Base-by-base conservation (phyloP, 2,113 vertebrate genomes). In the Nibea coibor region DNA sequence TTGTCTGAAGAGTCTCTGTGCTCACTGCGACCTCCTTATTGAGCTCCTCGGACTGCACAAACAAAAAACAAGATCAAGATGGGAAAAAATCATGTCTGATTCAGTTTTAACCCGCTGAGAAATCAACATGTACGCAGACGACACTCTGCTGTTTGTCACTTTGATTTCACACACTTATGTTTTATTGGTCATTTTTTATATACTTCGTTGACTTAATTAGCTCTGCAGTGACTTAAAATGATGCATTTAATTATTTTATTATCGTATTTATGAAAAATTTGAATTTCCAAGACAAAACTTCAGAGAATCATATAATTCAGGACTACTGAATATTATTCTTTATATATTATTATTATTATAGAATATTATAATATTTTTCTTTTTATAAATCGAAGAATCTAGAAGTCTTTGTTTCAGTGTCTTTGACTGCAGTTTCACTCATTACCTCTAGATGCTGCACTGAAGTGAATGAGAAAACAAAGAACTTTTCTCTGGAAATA, bases 1-100 rank as follows among this genome's bases (percentile, higher is more conserved):
- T 94, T 0, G 89, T 87, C 68, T 96, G 91, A 0, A 96, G 93
- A 54, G 83, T 91, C 51, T 96, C 94, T 10, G 95, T 94, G 69
- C 90, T 95, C 0, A 45, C 85, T 0, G 85, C 47, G 0, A 96
- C 95, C 57, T 96, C 93, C 87, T 96, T 94, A 45, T 93, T 95
- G 15, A 97, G 86, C 7, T 92, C 90, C 1, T 92, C 95, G 0
- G 94, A 91, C 97, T 97, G 81, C 7, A 65, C n/a, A 39, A 67
- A 26, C 10, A 22, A 48, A 10, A 7, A 2, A 26, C 16, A 22
- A 28, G 31, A 31, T 5, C 31, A 31, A 42, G 17, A 51, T 9
- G 31, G 11, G 11, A 2, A 15, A 8, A 35, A 24, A 72, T 45
- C 5, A n/a, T 0, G 12, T 5, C n/a, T 19, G 28, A 35, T 35